A percentile compares a stretch with the other conserved stretches of the same genome.
Conservation (phyloP, 1,140 invertebrate genomes). For the Bombus fervidus region DNA sequence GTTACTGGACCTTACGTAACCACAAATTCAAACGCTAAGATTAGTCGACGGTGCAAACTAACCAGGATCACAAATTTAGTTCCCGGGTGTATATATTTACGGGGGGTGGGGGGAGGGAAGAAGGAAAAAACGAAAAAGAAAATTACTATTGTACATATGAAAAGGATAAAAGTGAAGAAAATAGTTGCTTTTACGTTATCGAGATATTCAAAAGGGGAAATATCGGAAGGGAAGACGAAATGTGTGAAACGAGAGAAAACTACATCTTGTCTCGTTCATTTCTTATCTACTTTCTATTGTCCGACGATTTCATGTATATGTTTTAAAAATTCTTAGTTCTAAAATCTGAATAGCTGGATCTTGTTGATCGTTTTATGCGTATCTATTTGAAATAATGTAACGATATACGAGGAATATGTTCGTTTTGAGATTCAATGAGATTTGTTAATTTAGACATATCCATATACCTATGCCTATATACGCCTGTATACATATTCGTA, state of each 20-base stretch:
- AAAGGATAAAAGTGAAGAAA: neutral
- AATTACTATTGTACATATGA: neutral
- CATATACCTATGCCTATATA: too few species aligned
- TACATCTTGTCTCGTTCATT: neutral
- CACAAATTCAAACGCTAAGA: constrained; percentile 63
- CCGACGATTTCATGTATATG: neutral
- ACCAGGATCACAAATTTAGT: constrained; percentile 50
- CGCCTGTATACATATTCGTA: too few species aligned
- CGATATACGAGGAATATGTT: too few species aligned
- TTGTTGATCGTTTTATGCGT: too few species aligned
- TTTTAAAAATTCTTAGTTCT: neutral
- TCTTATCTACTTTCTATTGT: too few species aligned
- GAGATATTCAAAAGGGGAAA: neutral
- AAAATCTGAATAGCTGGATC: too few species aligned
- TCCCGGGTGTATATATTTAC: constrained; percentile 15
- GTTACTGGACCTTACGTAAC: constrained; percentile 80
- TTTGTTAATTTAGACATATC: too few species aligned
- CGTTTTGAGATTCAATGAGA: too few species aligned
- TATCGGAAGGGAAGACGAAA: neutral
- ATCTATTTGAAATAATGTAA: too few species aligned
- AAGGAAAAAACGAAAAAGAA: neutral
- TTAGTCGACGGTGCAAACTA: constrained; percentile 55
- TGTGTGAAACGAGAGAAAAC: neutral
- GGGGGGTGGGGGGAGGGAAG: too few species aligned
- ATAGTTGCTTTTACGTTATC: neutral